Base-by-base conservation (phyloP, 2,888 invertebrate genomes). In the Dascillus cervinus region DNA sequence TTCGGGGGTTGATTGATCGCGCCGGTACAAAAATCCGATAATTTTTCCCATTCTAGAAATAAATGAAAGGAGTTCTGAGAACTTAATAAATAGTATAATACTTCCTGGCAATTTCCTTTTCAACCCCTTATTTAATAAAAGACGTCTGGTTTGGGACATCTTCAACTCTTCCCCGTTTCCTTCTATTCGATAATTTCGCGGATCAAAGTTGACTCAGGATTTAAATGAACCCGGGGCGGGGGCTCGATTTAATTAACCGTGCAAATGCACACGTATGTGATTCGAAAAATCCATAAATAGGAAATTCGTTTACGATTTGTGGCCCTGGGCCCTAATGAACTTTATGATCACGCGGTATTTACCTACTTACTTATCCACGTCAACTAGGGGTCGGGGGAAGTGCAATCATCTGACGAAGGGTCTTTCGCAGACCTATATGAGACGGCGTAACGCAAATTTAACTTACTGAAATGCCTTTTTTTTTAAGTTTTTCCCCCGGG, bases 51-150 rank as follows among this genome's bases (percentile, higher is more conserved):
- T n/a, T n/a, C n/a, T n/a, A n/a, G n/a, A n/a, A n/a, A n/a, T n/a
- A n/a, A n/a, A n/a, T n/a, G n/a, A n/a, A n/a, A n/a, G n/a, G n/a
- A n/a, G n/a, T n/a, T n/a, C n/a, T n/a, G n/a, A n/a, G n/a, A n/a
- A n/a, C 55, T 61, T 60, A 60, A 60, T 59, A 58, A 56, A 57
- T 53, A 59, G 56, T 51, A 54, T 59, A 62, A 60, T 60, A 57
- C 57, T 56, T 57, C 57, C 59, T 59, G 55, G 56, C 61, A 62
- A 62, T 62, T 62, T 62, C 62, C 62, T 52, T 41, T 46, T 37
- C 47, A 47, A 47, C 50, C 42, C 41, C 41, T 42, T 22, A 34
- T 33, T 32, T 32, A 32, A 30, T 32, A 39, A 39, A 41, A 46
- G 37, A 33, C 22, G 26, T 34, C 28, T 24, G 34, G 31, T 31